These are phyloP conservation scores for Epizoanthus stellaris DNA, from an alignment of 92 coral and sea anemone genomes.

Conservation along the genomic window DNA sequence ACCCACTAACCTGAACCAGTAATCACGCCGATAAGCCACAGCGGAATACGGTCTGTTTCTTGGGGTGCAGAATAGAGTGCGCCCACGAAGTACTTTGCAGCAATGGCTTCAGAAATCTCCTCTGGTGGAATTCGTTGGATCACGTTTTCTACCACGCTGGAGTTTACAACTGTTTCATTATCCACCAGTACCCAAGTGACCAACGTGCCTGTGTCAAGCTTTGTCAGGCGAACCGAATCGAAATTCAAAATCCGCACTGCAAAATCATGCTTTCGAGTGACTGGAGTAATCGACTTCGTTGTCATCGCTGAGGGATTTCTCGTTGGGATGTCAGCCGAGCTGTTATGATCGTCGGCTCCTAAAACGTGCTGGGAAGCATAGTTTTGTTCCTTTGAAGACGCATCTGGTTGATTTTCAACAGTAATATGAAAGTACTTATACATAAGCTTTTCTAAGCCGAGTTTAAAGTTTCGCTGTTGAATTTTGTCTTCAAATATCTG, in stretches of 20 bases:
- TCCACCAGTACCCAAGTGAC: conserved; percentile 79
- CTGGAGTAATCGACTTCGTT: background rate
- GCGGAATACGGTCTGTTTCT: background rate
- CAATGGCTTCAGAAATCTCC: conserved; percentile 64
- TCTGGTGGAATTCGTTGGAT: conserved; percentile 52
- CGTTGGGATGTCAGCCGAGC: conserved; percentile 31
- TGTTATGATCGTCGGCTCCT: conserved; percentile 35
- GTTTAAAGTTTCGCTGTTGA: conserved; percentile 69
- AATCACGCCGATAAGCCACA: conserved; percentile 42
- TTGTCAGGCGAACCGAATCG: conserved; percentile 58
- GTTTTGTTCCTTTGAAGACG: background rate
- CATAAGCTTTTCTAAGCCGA: conserved; percentile 79
- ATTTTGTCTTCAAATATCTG: conserved; percentile 64
- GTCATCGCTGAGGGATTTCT: conserved; percentile 4
- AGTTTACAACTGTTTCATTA: conserved; percentile 67
- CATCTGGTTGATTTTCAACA: background rate
- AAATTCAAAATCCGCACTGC: conserved; percentile 74
- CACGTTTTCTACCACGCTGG: conserved; percentile 72
- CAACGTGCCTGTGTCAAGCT: conserved; percentile 58
- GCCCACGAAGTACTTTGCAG: conserved; percentile 74
- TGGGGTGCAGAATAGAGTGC: conserved; percentile 46
- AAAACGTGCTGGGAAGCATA: conserved; percentile 11
- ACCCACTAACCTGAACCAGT: conserved; percentile 77
- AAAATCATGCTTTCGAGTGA: conserved; percentile 70
- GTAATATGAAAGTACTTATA: conserved; percentile 52